phyloP scores from a whole-genome alignment of 2,113 vertebrate species.

The Murina feae region DNA sequence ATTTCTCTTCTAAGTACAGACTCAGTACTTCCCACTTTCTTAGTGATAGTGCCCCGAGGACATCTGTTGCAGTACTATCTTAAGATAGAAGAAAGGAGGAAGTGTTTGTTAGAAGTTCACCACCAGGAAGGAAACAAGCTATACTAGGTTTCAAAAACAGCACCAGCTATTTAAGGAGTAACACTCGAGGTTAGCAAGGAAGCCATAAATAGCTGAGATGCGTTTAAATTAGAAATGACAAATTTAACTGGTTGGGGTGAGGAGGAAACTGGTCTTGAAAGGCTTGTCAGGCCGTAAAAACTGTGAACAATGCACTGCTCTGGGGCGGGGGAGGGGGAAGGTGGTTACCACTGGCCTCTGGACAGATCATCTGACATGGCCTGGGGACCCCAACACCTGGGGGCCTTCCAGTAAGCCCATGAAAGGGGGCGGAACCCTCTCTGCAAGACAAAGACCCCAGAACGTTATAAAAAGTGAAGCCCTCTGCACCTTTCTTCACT shows the following conservation, averaged over 20 bases:
- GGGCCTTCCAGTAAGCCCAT: too few relatives aligned
- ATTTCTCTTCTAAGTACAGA: conserved; percentile 26
- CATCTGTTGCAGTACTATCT: neutral
- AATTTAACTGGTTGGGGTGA: neutral
- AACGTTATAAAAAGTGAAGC: too few relatives aligned
- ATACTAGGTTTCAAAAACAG: neutral
- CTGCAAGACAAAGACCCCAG: too few relatives aligned
- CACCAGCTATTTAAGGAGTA: neutral
- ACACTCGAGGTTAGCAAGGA: neutral
- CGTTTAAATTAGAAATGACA: conserved; percentile 12
- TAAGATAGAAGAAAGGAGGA: neutral
- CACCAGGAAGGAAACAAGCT: neutral
- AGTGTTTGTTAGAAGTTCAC: neutral
- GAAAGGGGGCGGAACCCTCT: too few relatives aligned
- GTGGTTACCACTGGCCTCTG: too few relatives aligned
- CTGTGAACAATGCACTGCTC: too few relatives aligned
- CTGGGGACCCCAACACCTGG: too few relatives aligned
- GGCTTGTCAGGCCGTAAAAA: too few relatives aligned
- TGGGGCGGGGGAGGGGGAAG: too few relatives aligned
- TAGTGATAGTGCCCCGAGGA: neutral
- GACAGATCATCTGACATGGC: too few relatives aligned
- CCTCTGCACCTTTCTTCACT: too few relatives aligned
- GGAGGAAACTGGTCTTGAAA: too few relatives aligned
- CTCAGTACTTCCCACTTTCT: neutral
- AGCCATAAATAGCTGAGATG: neutral